Base-by-base conservation (phyloP, 2,888 invertebrate genomes). In the Melikaiella ostensackeni region DNA sequence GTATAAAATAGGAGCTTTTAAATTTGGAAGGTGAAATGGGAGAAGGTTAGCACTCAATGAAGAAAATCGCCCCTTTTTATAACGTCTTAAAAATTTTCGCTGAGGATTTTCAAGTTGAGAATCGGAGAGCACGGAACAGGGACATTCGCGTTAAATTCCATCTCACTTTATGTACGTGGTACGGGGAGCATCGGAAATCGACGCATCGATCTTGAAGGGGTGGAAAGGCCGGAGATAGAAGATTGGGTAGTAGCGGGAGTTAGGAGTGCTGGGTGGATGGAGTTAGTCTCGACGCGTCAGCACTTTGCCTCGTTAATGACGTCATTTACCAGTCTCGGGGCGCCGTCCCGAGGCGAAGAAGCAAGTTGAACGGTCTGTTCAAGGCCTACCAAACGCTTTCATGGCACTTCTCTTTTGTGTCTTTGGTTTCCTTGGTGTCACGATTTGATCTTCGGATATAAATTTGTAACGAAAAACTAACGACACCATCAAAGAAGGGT, bases 261-360 rank as follows among this genome's bases (percentile, higher is more conserved):
- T 75, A 78, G 82, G 80, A 83, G 84, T 85, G 83, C 81, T 84
- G 83, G 82, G 87, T 83, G 85, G 84, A 82, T 82, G 81, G 85
- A 84, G 85, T 84, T 84, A 86, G 87, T 85, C 86, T 84, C 84
- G 83, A 84, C 86, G 86, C 87, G 89, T 88, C 89, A 88, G 89
- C 88, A 85, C 86, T 88, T 88, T 89, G 84, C 83, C 82, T 86
- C 87, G 85, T 88, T 88, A 88, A 88, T 89, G 88, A 88, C 85
- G 85, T 89, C 86, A 87, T 88, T 88, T 89, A 88, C 87, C 82
- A 85, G 86, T 85, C 88, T 84, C 84, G 74, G 79, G 77, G 83
- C 78, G 80, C 81, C 79, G 63, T 74, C 63, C 78, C 74, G 75
- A 80, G 75, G 61, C 80, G 27, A 42, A 64, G 42, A 63, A 63